Evolutionary conservation across 2,797 vertebrate genomes (phyloP).

Genomic region (Phalanger gymnotis): DNA sequence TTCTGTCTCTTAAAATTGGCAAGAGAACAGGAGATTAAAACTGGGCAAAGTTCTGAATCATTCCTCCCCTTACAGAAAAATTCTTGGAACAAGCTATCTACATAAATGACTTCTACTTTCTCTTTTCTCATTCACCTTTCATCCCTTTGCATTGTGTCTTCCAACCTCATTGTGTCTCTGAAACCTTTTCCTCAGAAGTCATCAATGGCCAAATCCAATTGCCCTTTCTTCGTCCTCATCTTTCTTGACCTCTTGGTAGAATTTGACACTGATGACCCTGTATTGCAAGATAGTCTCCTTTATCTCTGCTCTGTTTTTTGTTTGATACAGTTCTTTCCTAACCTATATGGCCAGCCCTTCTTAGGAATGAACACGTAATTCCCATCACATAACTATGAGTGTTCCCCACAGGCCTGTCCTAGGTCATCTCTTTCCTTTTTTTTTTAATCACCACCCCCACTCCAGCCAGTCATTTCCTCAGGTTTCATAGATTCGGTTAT

Average conservation of each 20-base stretch:
- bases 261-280: background rate
- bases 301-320: background rate
- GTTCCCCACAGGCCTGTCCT: background rate
- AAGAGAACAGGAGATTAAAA: background rate
- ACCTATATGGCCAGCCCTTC: background rate
- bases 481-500: background rate
- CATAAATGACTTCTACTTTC: background rate
- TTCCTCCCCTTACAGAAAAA: background rate
- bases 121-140: background rate
- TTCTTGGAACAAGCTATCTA: background rate
- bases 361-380: background rate
- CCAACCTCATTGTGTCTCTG: background rate
- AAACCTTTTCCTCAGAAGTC: background rate
- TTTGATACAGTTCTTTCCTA: background rate
- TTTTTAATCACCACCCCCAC: background rate
- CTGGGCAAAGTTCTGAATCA: background rate
- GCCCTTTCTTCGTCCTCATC: background rate
- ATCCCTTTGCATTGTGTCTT: background rate
- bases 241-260: background rate
- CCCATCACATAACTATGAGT: background rate
- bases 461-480: background rate
- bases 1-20: background rate
- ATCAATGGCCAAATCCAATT: background rate
- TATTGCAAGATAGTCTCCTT: background rate
- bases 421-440: background rate